Conservation (phyloP, 2,113 vertebrate genomes). For the Acrocephalus kingi region DNA sequence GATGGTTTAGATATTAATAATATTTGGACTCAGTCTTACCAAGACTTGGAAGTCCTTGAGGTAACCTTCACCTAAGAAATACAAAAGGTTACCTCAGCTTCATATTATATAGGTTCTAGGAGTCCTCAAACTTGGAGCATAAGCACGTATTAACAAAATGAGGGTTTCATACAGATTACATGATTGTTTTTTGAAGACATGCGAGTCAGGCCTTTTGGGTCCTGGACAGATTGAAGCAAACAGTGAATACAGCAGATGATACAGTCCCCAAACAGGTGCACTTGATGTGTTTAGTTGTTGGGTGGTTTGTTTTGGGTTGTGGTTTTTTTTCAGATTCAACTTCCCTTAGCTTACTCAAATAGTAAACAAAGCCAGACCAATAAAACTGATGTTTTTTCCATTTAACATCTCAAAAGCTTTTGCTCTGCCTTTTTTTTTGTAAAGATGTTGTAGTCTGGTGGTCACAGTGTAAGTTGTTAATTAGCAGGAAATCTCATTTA, state of each 20-base stretch:
- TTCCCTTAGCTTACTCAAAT: not conserved
- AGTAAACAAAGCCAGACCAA: not conserved
- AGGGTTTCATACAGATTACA: not conserved
- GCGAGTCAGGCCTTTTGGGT: not conserved
- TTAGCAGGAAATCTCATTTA: slow-evolving; percentile 37
- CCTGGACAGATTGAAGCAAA: not conserved
- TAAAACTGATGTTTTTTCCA: not conserved
- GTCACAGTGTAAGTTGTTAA: not conserved
- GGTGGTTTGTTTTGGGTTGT: not conserved
- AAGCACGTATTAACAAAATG: not conserved
- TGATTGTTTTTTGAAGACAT: not conserved
- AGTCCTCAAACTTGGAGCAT: not conserved
- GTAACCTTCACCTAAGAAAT: not conserved
- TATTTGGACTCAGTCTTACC: not conserved
- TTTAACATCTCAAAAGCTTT: not conserved
- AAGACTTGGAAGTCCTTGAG: not conserved
- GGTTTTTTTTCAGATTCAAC: not conserved
- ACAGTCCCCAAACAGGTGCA: not conserved
- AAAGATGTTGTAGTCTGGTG: not conserved
- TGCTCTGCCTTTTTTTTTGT: not conserved
- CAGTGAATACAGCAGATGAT: not conserved
- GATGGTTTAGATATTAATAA: not conserved
- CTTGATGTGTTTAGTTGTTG: not conserved
- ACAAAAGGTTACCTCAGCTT: not conserved
- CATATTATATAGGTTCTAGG: not conserved